phyloP scores from a whole-genome alignment of 2,113 vertebrate species.

The Mirza zaza region DNA sequence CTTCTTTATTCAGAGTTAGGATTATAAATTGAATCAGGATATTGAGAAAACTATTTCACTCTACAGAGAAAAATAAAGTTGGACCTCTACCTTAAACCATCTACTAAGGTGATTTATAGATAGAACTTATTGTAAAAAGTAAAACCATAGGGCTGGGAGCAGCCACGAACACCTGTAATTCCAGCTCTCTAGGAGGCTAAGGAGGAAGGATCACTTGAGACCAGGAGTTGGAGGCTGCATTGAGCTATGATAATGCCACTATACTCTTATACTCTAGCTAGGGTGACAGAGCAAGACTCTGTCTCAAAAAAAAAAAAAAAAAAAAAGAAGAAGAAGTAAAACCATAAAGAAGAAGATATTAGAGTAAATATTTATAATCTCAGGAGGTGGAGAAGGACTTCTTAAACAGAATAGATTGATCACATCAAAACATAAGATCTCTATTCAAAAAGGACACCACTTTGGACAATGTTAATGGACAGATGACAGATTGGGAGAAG shows the following conservation, averaged over 20 bases:
- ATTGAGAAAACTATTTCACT: slow-evolving; percentile 23
- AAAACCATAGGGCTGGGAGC: neutral
- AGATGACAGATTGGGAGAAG: neutral
- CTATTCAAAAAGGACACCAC: neutral
- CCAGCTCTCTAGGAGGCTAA: no score
- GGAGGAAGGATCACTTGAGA: no score
- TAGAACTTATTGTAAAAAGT: neutral
- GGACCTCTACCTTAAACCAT: neutral
- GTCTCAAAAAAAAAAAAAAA: no score
- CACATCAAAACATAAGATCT: neutral
- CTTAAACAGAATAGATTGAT: neutral
- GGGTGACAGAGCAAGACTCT: no score
- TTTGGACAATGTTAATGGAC: neutral
- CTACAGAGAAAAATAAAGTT: slow-evolving; percentile 1
- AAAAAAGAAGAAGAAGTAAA: neutral
- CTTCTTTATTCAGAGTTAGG: slow-evolving; percentile 1
- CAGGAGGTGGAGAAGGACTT: neutral
- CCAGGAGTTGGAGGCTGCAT: no score
- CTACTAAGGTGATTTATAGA: neutral
- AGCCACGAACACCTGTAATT: no score
- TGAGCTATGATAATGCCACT: no score
- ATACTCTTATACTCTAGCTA: no score
- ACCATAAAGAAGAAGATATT: neutral
- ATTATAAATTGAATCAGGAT: neutral
- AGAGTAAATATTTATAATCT: neutral